Percentiles rank a stretch among this genome's conserved stretches.
These are phyloP conservation scores for Anneissia japonica DNA, from an alignment of 35 echinoderm and acorn worm species.

Conservation along the genomic window DNA sequence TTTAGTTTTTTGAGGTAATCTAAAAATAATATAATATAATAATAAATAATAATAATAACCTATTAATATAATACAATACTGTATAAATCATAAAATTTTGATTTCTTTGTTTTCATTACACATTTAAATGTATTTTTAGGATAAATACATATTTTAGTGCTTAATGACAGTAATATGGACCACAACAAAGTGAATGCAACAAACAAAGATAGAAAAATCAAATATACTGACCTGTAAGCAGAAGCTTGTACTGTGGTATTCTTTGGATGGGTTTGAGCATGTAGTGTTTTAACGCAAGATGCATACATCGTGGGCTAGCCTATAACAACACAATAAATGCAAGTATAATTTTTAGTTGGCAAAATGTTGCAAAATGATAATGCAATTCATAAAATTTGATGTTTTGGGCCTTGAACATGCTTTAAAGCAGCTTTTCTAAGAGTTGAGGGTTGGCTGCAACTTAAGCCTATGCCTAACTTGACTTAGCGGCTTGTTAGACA, in stretches of 20 bases:
- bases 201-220: not conserved
- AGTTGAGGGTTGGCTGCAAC: not conserved
- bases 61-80: no score
- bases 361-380: no score
- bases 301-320: slow-evolving; percentile 61
- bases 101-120: no score
- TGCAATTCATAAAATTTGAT: not conserved
- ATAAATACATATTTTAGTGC: not conserved
- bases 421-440: not conserved
- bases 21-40: not conserved
- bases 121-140: no score
- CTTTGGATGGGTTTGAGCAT: slow-evolving; percentile 97
- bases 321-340: slow-evolving; percentile 28
- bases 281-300: slow-evolving; percentile 69
- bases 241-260: slow-evolving; percentile 92
- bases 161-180: no score
- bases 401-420: not conserved
- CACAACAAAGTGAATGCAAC: slow-evolving; percentile 20
- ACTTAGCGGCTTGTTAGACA: no score
- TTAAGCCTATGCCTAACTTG: not conserved
- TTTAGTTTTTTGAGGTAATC: slow-evolving; percentile 50
- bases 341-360: no score
- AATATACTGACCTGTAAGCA: slow-evolving; percentile 58
- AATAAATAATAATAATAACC: not conserved
- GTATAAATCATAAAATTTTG: no score